A percentile compares a stretch with the other conserved stretches of the same genome.
Evolutionary conservation across 2,888 invertebrate genomes (phyloP).

Genomic region (Epiblema foenella): DNA sequence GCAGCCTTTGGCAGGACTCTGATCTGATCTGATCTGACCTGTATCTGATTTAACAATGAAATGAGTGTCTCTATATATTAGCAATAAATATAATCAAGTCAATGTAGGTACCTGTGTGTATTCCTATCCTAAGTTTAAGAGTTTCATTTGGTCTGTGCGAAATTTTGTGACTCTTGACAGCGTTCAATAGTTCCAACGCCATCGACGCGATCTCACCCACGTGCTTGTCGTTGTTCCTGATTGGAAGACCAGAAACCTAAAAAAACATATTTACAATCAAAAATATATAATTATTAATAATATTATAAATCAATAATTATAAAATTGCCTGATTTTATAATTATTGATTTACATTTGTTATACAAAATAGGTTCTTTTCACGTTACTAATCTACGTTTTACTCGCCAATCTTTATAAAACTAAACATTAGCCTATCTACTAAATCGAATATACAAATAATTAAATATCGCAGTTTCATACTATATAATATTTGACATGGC

Average conservation of each 20-base stretch:
- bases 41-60: not conserved
- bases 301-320: too few relatives aligned
- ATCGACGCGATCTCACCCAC: constrained; percentile 97
- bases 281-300: too few relatives aligned
- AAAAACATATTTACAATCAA: constrained; percentile 27
- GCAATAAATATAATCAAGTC: not conserved
- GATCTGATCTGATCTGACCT: too few relatives aligned
- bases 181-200: constrained; percentile 94
- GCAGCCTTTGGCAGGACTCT: not conserved
- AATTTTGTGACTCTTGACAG: constrained; percentile 94
- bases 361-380: too few relatives aligned
- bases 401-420: not conserved
- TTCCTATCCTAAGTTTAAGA: constrained; percentile 95
- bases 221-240: constrained; percentile 93
- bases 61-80: not conserved
- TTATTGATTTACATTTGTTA: too few relatives aligned
- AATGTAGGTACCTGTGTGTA: constrained; percentile 89
- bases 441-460: not conserved
- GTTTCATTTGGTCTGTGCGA: constrained; percentile 95
- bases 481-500: too few relatives aligned
- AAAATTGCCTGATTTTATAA: not conserved
- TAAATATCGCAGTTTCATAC: not conserved
- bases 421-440: not conserved
- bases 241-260: constrained; percentile 94
- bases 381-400: too few relatives aligned